Evolutionary conservation across 53 echinoderm and acorn worm species (phyloP), one percentile per base, ranked within the genome.

Genomic region (Paelopatides confundens): DNA sequence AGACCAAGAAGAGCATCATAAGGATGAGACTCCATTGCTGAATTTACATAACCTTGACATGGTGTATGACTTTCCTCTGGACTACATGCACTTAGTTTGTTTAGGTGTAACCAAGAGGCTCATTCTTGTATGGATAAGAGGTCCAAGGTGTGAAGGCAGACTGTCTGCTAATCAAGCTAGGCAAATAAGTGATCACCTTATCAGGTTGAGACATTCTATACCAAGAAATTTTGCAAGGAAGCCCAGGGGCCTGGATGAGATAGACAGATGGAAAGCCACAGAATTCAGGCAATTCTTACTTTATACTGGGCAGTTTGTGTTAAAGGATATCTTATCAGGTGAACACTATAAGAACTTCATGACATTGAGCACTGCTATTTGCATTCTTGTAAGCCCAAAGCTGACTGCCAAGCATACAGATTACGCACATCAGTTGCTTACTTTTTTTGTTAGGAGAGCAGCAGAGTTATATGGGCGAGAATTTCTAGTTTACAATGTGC

Each of bases 191-290:
- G 82, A 86, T 54, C 67, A 48, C 30, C 90, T 90, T 63, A 11
- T 71, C 28, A 39, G 38, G 13, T 18, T 90, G 11, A 49, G 83
- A 9, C 33, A 47, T 31, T 86, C 31, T 36, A 65, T 90, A 18
- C 89, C 90, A 14, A 29, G 66, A 69, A 87, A 90, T 12, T 93
- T 93, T 62, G 89, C 89, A 48, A 68, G 93, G 30, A 93, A 90
- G 74, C 90, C 93, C 4, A 86, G 93, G 40, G 32, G 27, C 30
- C 87, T 93, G 62, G 54, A 13, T 21, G 93, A 89, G 0, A 89
- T 93, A 1, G 93, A 93, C 30, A 86, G 93, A 69, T 90, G 93
- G 93, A 93, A 93, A 76, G 93, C 93, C 14, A 92, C 92, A 36
- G 92, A 92, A 65, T 66, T 86, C 23, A 47, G 89, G 18, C 89